Evolutionary conservation across 2,113 vertebrate species (phyloP), one percentile per base, ranked within the genome.

Genomic region (Prunella fulvescens): DNA sequence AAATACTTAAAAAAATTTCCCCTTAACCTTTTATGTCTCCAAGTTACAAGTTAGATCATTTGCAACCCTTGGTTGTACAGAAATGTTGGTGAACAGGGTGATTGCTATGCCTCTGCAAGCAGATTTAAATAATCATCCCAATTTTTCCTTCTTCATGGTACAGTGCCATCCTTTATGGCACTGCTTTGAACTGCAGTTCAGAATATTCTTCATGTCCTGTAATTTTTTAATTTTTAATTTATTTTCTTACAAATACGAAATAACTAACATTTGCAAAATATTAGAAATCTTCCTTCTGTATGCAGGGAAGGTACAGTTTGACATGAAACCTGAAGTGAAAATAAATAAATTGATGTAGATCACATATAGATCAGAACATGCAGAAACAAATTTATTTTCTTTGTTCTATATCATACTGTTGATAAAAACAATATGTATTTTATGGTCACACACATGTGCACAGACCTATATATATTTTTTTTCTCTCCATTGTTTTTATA

Each of bases 301-400:
- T 6, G 31, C 5, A 53, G 3, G 9, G 3, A 3, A 57, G 11
- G 62, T 24, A n/a, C 2, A 42, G 1, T 26, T 84, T 7, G 10
- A 20, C 13, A 23, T 0, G 1, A 86, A 81, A 61, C 2, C 3
- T 58, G 7, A 10, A 12, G 4, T 73, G 14, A 62, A 88, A 93
- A 86, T 2, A 53, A 58, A 37, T 33, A 23, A 2, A 13, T 2
- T n/a, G 19, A 39, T 23, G 4, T 7, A 33, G n/a, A n/a, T n/a
- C 4, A 50, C 16, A 25, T 74, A 16, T 35, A 26, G 17, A 81
- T 35, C 33, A 67, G 20, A 56, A 1, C 5, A 66, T 5, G 4
- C 3, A 73, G 22, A 90, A 83, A 10, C 0, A 24, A 9, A 3
- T 12, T 11, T 10, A 9, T 7, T 44, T 67, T 51, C 20, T 24